phyloP scores from a whole-genome alignment of 1,140 invertebrate genomes.

The Periplaneta americana region DNA sequence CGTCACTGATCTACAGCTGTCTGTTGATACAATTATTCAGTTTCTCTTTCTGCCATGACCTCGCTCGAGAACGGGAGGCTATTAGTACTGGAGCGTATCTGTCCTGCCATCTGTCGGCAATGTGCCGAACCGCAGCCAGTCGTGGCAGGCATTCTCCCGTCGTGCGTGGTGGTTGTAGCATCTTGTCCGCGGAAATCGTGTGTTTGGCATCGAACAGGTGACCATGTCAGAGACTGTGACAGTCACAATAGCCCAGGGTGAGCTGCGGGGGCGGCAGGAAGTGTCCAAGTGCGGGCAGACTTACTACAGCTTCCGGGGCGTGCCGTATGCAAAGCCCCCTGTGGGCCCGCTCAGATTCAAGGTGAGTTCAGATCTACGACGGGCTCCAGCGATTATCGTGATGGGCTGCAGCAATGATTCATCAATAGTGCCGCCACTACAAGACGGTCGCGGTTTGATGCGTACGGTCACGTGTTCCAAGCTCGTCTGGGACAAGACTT shows the following conservation, averaged over 20 bases:
- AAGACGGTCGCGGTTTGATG: no score
- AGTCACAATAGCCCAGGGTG: background rate
- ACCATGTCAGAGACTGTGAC: background rate
- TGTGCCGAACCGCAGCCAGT: background rate
- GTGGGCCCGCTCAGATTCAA: constrained; percentile 33
- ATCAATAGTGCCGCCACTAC: no score
- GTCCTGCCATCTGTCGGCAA: background rate
- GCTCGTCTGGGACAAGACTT: no score
- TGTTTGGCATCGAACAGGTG: background rate
- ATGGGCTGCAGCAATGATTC: background rate
- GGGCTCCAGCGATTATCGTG: no score
- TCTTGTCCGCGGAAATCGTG: background rate
- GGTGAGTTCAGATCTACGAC: constrained; percentile 17
- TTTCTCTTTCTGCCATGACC: no score
- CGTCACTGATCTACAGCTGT: no score
- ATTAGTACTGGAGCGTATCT: no score
- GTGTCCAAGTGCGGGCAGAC: background rate
- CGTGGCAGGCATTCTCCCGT: background rate
- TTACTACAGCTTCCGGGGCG: constrained; percentile 29
- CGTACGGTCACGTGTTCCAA: no score
- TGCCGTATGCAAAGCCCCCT: constrained; percentile 37
- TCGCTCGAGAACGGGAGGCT: no score
- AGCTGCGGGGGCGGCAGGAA: background rate
- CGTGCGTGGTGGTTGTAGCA: background rate
- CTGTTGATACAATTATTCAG: background rate